Base-by-base conservation (phyloP, 2,888 invertebrate species). In the Phania funesta region DNA sequence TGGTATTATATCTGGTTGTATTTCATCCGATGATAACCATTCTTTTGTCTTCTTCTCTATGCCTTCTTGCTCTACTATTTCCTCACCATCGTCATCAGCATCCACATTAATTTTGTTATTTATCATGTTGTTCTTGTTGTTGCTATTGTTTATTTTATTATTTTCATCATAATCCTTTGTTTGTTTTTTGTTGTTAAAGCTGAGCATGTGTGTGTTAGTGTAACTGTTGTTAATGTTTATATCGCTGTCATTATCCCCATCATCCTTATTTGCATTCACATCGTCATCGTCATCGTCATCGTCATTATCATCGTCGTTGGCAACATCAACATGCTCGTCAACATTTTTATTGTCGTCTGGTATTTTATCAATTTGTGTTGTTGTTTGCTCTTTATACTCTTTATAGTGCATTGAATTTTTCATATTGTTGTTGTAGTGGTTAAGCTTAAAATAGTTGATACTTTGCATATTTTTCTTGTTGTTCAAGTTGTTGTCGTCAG, bases 1-100 rank as follows among this genome's bases (percentile, higher is more conserved):
- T 76, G 88, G 88, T 86, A 88, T 89, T 22, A 88, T 88, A 81
- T 88, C 88, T 56, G 89, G 88, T 71, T 88, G 89, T 78, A 86
- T 86, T 85, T 88, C 88, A 83, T 87, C 85, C 54, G 88, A 60
- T 68, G 50, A 65, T 41, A 71, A 58, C 71, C 50, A 58, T 50
- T 44, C n/a, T 3, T 35, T 24, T 41, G n/a, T n/a, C n/a, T n/a
- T n/a, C n/a, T 73, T 41, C 60, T 68, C 24, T n/a, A 11, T 24
- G 4, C 24, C 29, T 68, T 62, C 38, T 9, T 67, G 24, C 3
- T 32, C 26, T 1, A 52, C 48, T 29, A 50, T 18, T 1, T 52
- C 54, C 11, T 26, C 16, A 13, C 26, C 48, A 62, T 7, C 22
- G 0, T 52, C 54, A 7, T 26, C 16, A 13, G n/a, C 48, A 62